These are phyloP conservation scores for Paraescarpia echinospica DNA, from an alignment of 1,140 invertebrate genomes.

Conservation along the genomic window DNA sequence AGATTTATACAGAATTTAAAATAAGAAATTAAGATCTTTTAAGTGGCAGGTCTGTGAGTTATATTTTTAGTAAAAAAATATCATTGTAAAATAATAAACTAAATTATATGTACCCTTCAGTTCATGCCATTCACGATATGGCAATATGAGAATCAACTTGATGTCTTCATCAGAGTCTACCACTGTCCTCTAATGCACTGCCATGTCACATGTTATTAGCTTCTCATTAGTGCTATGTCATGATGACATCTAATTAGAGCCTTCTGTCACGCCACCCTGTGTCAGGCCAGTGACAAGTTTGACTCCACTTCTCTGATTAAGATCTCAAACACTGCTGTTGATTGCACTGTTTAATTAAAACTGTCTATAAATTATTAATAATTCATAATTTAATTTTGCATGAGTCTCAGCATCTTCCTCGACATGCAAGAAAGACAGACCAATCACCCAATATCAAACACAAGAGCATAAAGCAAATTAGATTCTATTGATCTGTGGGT, in stretches of 20 bases:
- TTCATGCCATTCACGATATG: not conserved
- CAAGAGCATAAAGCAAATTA: not conserved
- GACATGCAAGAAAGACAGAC: not conserved
- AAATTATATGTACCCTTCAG: not conserved
- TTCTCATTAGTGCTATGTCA: not conserved
- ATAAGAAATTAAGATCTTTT: too few relatives aligned
- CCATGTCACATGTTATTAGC: not conserved
- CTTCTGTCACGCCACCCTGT: not conserved
- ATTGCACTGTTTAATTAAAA: constrained; percentile 2
- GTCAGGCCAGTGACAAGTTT: not conserved
- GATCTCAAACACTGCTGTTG: not conserved
- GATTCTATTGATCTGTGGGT: not conserved
- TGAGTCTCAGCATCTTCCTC: not conserved
- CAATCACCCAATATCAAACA: not conserved
- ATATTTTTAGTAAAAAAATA: not conserved
- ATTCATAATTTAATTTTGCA: not conserved
- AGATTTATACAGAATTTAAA: too few relatives aligned
- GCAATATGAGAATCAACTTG: not conserved
- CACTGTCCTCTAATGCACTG: not conserved
- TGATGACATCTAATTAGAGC: not conserved
- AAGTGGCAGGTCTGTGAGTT: too few relatives aligned
- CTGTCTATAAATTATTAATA: not conserved
- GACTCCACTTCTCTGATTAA: not conserved
- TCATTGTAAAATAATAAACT: not conserved
- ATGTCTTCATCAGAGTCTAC: not conserved